Evolutionary conservation across 2,797 vertebrate genomes (phyloP).

Genomic region (Chaetophractus vellerosus): DNA sequence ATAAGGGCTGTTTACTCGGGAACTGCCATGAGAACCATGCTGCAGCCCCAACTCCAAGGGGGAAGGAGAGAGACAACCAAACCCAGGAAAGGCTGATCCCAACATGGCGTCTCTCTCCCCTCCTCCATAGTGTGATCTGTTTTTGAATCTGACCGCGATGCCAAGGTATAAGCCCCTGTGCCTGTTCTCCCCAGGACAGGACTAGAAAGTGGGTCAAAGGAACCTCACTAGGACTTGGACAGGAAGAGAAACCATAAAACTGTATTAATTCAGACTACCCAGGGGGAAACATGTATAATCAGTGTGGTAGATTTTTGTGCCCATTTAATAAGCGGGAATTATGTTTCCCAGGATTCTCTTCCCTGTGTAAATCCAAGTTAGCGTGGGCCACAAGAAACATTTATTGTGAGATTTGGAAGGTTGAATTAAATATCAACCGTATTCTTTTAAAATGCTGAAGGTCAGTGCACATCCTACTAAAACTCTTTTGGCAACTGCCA

Average conservation of each 20-base stretch:
- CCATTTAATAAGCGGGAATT: not conserved
- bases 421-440: not conserved
- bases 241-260: not conserved
- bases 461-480: fast-evolving
- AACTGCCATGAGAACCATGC: conserved; percentile 81
- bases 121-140: not conserved
- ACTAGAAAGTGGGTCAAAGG: not conserved
- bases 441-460: not conserved
- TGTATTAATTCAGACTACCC: not conserved
- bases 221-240: not conserved
- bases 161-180: not conserved
- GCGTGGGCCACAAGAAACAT: not conserved
- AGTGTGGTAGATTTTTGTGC: too few relatives aligned
- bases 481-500: not conserved
- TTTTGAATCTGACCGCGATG: not conserved
- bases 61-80: conserved; percentile 30
- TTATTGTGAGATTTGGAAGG: not conserved
- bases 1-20: conserved; percentile 83
- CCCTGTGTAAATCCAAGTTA: not conserved
- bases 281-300: not conserved
- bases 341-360: not conserved
- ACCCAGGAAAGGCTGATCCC: conserved; percentile 68
- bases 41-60: not conserved
- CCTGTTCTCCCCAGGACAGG: not conserved
- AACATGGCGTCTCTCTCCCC: conserved; percentile 57